Base-by-base conservation (phyloP, 2,888 invertebrate genomes). In the Linyphia triangularis region DNA sequence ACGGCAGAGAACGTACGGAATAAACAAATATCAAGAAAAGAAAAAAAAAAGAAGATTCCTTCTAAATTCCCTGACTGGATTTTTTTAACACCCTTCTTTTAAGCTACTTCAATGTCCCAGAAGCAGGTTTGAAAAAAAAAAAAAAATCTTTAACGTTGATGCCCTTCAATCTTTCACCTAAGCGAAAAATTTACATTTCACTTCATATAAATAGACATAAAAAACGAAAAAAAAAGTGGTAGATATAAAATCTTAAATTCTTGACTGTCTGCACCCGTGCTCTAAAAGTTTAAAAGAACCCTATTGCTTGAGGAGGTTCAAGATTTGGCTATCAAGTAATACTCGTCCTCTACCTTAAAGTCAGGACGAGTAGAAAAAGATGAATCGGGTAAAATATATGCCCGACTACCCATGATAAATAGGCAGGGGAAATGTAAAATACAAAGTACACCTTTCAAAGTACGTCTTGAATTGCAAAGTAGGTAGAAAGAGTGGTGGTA, bases 361-460 rank as follows among this genome's bases (percentile, higher is more conserved):
- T 69, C 81, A 24, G 37, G 40, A 19, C 33, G 43, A 30, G 61
- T 13, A 24, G 19, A 81, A 65, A 63, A 22, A 40, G 61, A 33
- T 6, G 16, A 2, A 22, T 16, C 19, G 30, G 51, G 51, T 10
- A 33, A 26, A 63, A 65, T 78, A 63, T 78, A 63, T 82, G 33
- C 82, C 72, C 59, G 19, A 28, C 24, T 81, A 51, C 33, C 82
- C 43, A 28, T 59, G 61, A 82, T 82, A 82, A 72, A 70, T 57
- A 61, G 82, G 26, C 78, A 13, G 16, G 69, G 82, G 72, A 82
- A n/a, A 72, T 82, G 72, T 82, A 82, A 82, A 82, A 61, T 82
- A 72, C 72, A 72, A 82, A 82, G 82, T 82, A 72, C 72, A 72
- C 63, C 63, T 72, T 63, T 59, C 26, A 40, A 33, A 70, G 5